These are phyloP conservation scores for Hafferia zeledoni DNA, from an alignment of 2,797 vertebrate species.

Conservation along the genomic window DNA sequence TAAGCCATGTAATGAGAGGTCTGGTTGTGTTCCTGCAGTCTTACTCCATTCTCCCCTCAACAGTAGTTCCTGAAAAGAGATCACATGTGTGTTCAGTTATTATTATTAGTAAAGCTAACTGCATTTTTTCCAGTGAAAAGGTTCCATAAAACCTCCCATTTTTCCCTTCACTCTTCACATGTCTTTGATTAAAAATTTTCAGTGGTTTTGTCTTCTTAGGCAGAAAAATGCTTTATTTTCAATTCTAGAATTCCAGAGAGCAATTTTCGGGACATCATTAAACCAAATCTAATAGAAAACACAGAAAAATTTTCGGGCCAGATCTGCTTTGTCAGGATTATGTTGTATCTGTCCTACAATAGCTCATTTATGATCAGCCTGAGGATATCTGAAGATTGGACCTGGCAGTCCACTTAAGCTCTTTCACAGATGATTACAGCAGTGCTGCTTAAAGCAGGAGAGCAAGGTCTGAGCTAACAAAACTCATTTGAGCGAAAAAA, in stretches of 20 bases:
- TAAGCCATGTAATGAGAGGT: neutral
- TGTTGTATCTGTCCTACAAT: neutral
- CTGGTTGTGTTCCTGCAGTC: neutral
- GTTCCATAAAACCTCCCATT: neutral
- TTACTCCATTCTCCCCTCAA: neutral
- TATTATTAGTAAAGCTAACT: neutral
- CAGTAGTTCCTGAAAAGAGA: neutral
- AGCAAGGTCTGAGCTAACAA: neutral
- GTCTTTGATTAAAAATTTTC: neutral
- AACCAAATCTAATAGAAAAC: neutral
- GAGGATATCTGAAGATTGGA: neutral
- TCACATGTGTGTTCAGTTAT: neutral
- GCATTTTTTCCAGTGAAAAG: constrained; percentile 16
- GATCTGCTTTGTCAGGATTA: neutral
- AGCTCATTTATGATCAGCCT: neutral
- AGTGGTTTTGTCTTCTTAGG: neutral
- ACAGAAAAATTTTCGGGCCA: neutral
- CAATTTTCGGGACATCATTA: neutral
- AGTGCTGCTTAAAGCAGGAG: neutral
- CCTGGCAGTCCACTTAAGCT: neutral
- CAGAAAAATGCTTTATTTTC: neutral
- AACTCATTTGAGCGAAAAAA: neutral
- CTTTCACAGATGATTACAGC: neutral
- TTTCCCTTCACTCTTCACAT: neutral
- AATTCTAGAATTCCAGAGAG: neutral